Evolutionary conservation across 1,140 invertebrate genomes (phyloP).

Genomic region (Paralvinella palmiformis): DNA sequence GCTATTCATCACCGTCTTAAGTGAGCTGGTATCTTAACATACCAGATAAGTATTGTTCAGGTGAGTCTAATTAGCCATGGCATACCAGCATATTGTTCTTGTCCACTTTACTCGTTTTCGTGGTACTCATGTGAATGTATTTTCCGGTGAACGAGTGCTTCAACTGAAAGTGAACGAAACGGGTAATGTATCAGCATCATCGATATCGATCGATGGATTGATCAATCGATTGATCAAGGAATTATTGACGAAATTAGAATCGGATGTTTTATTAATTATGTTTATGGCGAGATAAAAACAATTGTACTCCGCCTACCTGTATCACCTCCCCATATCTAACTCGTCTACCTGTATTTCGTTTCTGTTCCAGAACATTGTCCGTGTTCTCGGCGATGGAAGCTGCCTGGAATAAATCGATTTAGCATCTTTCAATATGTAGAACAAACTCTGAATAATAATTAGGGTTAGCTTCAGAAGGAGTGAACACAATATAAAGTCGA

Average conservation of each 20-base stretch:
- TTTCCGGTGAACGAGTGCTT: conserved; percentile 47
- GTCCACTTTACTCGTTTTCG: conserved; percentile 46
- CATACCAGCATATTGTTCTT: conserved; percentile 51
- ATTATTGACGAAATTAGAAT: not conserved
- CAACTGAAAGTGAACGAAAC: too few species aligned
- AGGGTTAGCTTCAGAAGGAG: not conserved
- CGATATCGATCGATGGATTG: not conserved
- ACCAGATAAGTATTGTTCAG: too few species aligned
- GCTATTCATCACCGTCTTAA: too few species aligned
- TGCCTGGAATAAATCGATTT: conserved; percentile 24
- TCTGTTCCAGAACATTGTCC: conserved; percentile 43
- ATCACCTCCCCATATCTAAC: conserved; percentile 45
- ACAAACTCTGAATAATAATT: not conserved
- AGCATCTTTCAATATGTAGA: not conserved
- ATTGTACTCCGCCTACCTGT: conserved; percentile 29
- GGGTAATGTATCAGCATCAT: too few species aligned
- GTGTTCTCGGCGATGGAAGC: conserved; percentile 41
- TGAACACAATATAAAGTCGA: not conserved
- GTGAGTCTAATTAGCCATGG: too few species aligned
- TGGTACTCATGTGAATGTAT: conserved; percentile 49
- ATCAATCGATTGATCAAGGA: not conserved
- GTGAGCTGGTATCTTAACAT: too few species aligned
- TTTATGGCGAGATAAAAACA: not conserved
- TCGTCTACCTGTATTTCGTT: conserved; percentile 39
- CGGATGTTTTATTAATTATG: not conserved